Conservation (phyloP, 2,113 vertebrate genomes). For the Eudyptes chrysolophus region DNA sequence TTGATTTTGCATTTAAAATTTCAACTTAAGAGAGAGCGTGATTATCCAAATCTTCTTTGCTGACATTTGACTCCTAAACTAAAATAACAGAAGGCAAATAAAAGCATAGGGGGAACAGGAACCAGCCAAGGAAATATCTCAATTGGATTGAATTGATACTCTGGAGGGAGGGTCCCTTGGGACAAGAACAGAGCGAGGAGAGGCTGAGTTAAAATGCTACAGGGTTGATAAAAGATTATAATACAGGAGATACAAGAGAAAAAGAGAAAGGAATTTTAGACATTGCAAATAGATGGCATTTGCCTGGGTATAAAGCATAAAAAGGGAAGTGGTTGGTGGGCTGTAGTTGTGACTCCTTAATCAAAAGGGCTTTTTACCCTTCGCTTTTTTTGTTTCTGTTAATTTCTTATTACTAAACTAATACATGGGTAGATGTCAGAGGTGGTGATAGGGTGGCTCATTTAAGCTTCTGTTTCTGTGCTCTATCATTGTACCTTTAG, state of each 20-base stretch:
- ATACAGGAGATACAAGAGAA: neutral
- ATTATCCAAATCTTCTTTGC: neutral
- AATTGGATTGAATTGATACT: neutral
- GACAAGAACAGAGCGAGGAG: neutral
- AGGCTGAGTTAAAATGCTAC: neutral
- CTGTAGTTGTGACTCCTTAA: neutral
- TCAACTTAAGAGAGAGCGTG: neutral
- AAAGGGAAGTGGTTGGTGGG: neutral
- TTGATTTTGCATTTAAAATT: neutral
- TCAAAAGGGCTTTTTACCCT: neutral
- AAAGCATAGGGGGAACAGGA: fast-evolving
- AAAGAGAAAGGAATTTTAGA: neutral
- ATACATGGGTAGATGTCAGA: neutral
- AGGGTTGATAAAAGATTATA: neutral
- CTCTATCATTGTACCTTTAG: neutral
- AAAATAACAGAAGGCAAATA: neutral
- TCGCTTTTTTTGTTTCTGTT: neutral
- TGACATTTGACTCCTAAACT: neutral
- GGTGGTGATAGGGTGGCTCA: no score
- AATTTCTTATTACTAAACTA: neutral
- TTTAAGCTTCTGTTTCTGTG: neutral
- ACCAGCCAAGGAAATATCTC: neutral
- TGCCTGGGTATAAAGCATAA: neutral
- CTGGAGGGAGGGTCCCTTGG: neutral
- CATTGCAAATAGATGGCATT: neutral